A percentile compares a stretch with the other conserved stretches of the same genome.
phyloP scores from a whole-genome alignment of 2,888 invertebrate species.

The Cryptosula pallasiana region DNA sequence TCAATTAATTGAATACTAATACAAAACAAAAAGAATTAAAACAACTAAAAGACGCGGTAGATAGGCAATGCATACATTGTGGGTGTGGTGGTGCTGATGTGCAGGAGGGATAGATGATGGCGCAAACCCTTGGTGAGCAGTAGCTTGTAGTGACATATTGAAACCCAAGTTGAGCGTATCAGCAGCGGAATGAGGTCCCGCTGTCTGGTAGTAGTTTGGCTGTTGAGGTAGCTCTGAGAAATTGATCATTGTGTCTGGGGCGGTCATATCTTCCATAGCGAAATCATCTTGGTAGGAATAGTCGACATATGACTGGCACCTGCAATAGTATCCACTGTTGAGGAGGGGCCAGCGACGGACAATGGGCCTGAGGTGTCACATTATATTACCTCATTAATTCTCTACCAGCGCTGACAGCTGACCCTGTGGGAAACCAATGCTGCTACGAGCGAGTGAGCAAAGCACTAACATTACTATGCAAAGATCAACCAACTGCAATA shows the following conservation, averaged over 20 bases:
- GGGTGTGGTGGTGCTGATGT: neutral
- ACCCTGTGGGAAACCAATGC: too few relatives aligned
- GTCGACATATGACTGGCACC: slow-evolving; percentile 7
- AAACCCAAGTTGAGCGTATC: slow-evolving; percentile 14
- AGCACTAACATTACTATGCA: too few relatives aligned
- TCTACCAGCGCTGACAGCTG: too few relatives aligned
- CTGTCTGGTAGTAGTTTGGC: slow-evolving; percentile 25
- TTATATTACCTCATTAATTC: too few relatives aligned
- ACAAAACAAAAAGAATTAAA: too few relatives aligned
- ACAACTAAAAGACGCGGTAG: too few relatives aligned
- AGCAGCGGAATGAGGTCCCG: neutral
- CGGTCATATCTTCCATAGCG: slow-evolving; percentile 23
- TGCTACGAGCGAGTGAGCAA: too few relatives aligned
- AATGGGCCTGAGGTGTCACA: too few relatives aligned
- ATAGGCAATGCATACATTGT: neutral
- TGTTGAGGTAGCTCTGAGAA: slow-evolving; percentile 25
- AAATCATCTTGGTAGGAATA: slow-evolving; percentile 23
- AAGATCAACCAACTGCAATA: too few relatives aligned
- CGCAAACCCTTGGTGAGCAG: neutral
- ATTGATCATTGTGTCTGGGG: slow-evolving; percentile 24
- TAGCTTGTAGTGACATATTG: slow-evolving; percentile 16
- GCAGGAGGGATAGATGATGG: neutral
- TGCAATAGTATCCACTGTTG: too few relatives aligned
- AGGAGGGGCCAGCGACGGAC: neutral
- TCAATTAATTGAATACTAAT: too few relatives aligned